Percentiles rank a stretch among this genome's conserved stretches.
Evolutionary conservation across 1,140 invertebrate genomes (phyloP).

Genomic region (Antheraea pernyi): DNA sequence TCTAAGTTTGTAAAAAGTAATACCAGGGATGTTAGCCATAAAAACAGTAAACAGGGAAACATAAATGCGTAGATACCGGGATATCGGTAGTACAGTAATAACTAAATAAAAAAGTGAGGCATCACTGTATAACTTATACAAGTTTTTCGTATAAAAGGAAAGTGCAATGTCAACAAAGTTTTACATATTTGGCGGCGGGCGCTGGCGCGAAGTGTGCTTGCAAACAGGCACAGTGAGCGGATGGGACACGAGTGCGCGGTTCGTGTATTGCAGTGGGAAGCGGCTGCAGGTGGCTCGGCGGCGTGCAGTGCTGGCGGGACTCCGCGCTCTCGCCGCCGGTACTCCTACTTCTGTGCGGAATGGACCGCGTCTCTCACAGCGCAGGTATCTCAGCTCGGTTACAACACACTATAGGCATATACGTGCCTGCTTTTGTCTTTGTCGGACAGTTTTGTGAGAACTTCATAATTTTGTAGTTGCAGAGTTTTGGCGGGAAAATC

Average conservation of each 20-base stretch:
- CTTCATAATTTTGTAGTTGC: no score
- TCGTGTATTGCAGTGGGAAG: conserved; percentile 31
- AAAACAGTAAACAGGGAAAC: no score
- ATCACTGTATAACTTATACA: no score
- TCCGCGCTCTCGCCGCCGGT: conserved; percentile 30
- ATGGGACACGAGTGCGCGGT: conserved; percentile 32
- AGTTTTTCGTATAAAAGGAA: neutral
- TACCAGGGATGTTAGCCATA: no score
- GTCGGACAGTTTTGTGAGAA: no score
- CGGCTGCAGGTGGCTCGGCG: conserved; percentile 24
- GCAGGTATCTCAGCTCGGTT: conserved; percentile 27
- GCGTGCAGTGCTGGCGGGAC: conserved; percentile 34
- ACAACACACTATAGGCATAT: no score
- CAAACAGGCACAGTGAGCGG: conserved; percentile 36
- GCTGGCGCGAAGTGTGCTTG: conserved; percentile 48
- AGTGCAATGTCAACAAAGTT: conserved; percentile 36
- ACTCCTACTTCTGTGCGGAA: conserved; percentile 26
- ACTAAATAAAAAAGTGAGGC: no score
- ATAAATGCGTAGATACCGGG: no score
- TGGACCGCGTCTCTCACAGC: conserved; percentile 23
- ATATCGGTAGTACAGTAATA: no score
- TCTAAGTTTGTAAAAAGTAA: no score
- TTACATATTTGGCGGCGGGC: conserved; percentile 38
- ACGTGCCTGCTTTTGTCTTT: no score
- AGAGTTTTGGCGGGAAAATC: no score